These are phyloP conservation scores for Pterostichus niger DNA, from an alignment of 2,888 invertebrate genomes.

Conservation along the genomic window DNA sequence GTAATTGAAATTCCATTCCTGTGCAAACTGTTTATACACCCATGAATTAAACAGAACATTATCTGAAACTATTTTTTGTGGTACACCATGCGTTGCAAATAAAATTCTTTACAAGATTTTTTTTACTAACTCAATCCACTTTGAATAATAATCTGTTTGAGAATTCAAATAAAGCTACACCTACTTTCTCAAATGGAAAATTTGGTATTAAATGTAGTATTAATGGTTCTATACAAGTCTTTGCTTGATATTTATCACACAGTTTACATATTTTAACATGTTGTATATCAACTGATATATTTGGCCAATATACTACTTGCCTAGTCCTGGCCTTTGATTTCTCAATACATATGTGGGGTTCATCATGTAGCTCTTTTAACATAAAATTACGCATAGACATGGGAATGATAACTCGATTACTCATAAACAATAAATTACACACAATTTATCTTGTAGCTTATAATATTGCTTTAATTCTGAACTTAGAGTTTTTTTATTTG, in stretches of 20 bases:
- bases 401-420: no score
- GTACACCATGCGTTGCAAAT: conserved; percentile 68
- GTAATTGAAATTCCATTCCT: conserved; percentile 11
- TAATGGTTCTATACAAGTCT: conserved; percentile 68
- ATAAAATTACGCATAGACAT: no score
- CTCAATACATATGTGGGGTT: conserved; percentile 64
- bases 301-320: conserved; percentile 65
- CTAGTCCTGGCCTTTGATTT: conserved; percentile 64
- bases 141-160: conserved; percentile 68
- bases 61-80: conserved; percentile 68
- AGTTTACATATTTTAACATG: conserved; percentile 50
- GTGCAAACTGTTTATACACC: no score
- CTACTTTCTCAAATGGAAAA: conserved; percentile 63
- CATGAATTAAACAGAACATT: conserved; percentile 69
- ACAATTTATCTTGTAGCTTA: no score
- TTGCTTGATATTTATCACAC: conserved; percentile 67
- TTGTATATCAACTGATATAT: conserved; percentile 58
- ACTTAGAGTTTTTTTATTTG: no score
- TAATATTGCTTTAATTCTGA: no score
- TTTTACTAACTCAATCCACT: conserved; percentile 68
- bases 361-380: no score
- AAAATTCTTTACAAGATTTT: conserved; percentile 64
- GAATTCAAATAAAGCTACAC: conserved; percentile 63
- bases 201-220: conserved; percentile 63
- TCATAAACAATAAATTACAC: no score